Percentiles rank a stretch among this genome's conserved stretches.
Evolutionary conservation across 2,797 vertebrate genomes (phyloP).

Genomic region (Liparis tanakae): DNA sequence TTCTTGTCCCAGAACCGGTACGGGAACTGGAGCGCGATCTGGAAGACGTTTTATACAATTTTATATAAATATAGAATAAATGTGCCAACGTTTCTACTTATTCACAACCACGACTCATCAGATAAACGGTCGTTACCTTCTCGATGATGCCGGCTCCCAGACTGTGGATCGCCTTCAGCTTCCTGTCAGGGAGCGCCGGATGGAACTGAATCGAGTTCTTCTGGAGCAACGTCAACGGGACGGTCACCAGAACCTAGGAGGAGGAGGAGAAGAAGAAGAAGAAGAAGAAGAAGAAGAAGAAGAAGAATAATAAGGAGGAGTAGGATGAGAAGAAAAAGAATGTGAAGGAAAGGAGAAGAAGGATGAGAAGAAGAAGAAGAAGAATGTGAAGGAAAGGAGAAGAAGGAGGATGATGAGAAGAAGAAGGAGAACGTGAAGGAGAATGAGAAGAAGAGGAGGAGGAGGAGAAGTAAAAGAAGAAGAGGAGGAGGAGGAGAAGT

Average conservation of each 20-base stretch:
- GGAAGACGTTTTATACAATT: constrained; percentile 29
- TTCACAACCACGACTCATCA: background rate
- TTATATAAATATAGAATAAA: background rate
- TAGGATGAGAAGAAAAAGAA: no score
- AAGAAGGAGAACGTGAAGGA: no score
- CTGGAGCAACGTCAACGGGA: constrained; percentile 93
- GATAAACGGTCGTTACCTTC: constrained; percentile 82
- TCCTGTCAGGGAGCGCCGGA: constrained; percentile 91
- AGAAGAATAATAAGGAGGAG: no score
- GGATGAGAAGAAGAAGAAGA: no score
- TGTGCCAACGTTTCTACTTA: background rate
- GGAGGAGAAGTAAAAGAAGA: no score
- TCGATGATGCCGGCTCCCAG: constrained; percentile 96
- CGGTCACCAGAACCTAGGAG: constrained; percentile 90
- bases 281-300: no score
- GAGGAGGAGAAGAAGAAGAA: no score
- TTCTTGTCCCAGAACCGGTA: constrained; percentile 96
- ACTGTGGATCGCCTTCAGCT: constrained; percentile 96
- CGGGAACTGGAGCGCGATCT: constrained; percentile 96
- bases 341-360: no score
- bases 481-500: no score
- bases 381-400: no score
- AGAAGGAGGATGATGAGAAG: no score
- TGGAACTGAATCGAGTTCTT: constrained; percentile 90
- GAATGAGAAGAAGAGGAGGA: no score